phyloP scores from a whole-genome alignment of 37 sponge, comb jelly and placozoan species.

The Bolinopsis microptera region DNA sequence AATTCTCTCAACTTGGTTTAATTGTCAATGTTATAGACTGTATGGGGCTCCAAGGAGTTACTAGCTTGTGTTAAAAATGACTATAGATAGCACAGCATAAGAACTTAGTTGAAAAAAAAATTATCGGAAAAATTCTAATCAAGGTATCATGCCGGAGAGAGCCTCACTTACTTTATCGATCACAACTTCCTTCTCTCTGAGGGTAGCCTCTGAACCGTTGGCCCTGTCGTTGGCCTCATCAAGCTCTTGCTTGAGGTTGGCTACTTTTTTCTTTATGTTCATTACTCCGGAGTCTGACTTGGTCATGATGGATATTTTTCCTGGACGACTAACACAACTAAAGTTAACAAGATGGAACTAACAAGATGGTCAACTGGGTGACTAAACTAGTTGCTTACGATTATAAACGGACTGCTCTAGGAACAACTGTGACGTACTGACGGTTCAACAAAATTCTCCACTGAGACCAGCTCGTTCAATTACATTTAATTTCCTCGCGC shows the following conservation, averaged over 20 bases:
- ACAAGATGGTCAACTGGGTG: background rate
- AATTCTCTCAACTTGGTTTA: too few species aligned
- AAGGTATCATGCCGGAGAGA: background rate
- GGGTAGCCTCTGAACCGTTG: conserved; percentile 20
- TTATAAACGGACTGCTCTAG: background rate
- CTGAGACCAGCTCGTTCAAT: background rate
- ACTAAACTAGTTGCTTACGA: background rate
- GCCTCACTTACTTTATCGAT: conserved; percentile 42
- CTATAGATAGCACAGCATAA: too few species aligned
- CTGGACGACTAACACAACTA: background rate
- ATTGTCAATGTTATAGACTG: too few species aligned
- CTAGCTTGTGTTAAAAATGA: too few species aligned
- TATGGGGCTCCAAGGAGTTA: too few species aligned
- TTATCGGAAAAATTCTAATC: background rate
- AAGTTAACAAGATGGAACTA: background rate
- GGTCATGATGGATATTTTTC: background rate
- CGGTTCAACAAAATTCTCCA: background rate
- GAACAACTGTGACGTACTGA: background rate
- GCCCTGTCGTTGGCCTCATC: conserved; percentile 55
- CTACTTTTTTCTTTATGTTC: conserved; percentile 61
- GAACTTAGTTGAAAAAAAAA: too few species aligned
- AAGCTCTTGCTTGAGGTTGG: conserved; percentile 19
- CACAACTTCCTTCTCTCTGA: conserved; percentile 24
- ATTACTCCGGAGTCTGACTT: conserved; percentile 21
- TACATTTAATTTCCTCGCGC: conserved; percentile 32